These are phyloP conservation scores for Echinops telfairi DNA, from an alignment of 2,113 vertebrate genomes.

Conservation along the genomic window DNA sequence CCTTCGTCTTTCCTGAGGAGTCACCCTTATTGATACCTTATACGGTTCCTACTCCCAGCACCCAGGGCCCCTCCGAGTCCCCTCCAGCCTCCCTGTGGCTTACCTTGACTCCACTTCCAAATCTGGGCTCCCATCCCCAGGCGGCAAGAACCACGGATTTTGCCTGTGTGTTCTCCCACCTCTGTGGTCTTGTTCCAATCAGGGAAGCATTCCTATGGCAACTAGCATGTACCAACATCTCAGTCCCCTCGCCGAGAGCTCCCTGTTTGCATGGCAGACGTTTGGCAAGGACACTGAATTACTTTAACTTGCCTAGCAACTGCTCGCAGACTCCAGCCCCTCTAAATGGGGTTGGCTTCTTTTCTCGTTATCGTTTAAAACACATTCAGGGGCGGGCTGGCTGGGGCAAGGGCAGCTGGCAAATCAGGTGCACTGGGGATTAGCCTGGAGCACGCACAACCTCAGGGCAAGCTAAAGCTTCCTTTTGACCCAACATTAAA, in stretches of 20 bases:
- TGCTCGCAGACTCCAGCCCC: conserved; percentile 34
- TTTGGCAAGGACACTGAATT: conserved; percentile 75
- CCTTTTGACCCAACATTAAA: neutral
- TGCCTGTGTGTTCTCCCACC: conserved; percentile 32
- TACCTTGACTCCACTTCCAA: conserved; percentile 32
- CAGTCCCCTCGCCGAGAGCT: conserved; percentile 64
- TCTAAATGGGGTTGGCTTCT: conserved; percentile 39
- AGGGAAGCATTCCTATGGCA: conserved; percentile 79
- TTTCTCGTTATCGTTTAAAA: conserved; percentile 49
- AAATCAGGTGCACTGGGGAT: neutral
- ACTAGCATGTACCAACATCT: conserved; percentile 62
- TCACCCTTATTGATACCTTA: neutral
- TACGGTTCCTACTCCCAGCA: neutral
- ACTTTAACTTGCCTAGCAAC: conserved; percentile 80
- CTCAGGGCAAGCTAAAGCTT: neutral
- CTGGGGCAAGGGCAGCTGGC: conserved; percentile 11
- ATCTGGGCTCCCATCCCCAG: conserved; percentile 35
- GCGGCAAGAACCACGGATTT: conserved; percentile 34
- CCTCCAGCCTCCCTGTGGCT: neutral
- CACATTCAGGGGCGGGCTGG: neutral
- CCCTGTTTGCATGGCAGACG: conserved; percentile 61
- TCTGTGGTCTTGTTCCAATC: conserved; percentile 67
- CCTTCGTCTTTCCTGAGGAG: neutral
- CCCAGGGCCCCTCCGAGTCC: no score
- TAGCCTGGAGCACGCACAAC: neutral